Percentiles rank a stretch among this genome's conserved stretches.
These are phyloP conservation scores for Pseudomyrmex cubaensis DNA, from an alignment of 1,140 invertebrate genomes.

Conservation along the genomic window DNA sequence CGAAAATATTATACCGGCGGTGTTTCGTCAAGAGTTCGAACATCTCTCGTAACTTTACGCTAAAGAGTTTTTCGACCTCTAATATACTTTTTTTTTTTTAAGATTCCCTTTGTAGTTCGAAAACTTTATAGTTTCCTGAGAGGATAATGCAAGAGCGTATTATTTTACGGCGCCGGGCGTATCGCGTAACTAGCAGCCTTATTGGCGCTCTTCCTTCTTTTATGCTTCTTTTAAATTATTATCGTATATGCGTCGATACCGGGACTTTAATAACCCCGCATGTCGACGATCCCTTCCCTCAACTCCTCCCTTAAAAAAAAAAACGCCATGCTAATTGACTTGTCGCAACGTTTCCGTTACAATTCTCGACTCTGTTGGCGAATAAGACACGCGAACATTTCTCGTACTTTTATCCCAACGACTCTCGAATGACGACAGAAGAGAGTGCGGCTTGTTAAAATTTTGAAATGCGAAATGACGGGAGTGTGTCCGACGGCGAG, in stretches of 20 bases:
- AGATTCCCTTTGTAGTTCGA: background rate
- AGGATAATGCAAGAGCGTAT: constrained; percentile 17
- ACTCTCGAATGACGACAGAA: background rate
- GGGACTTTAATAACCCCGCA: constrained; percentile 35
- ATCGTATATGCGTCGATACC: constrained; percentile 28
- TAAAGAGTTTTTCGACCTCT: constrained; percentile 29
- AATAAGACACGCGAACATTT: background rate
- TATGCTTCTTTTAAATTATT: constrained; percentile 23
- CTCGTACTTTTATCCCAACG: background rate
- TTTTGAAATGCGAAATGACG: constrained; percentile 20
- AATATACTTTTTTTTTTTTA: background rate
- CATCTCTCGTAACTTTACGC: background rate
- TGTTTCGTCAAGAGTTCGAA: too few species aligned
- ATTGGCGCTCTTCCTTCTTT: constrained; percentile 29
- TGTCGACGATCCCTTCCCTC: constrained; percentile 14
- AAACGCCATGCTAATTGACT: constrained; percentile 52
- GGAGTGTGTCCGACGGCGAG: too few species aligned
- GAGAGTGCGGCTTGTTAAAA: constrained; percentile 54
- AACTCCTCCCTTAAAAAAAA: background rate
- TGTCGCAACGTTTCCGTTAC: constrained; percentile 11
- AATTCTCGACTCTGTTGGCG: constrained; percentile 28
- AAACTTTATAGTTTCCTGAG: constrained; percentile 27
- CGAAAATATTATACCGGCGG: background rate
- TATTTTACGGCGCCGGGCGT: constrained; percentile 28
- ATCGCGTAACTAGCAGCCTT: constrained; percentile 43